Conservation (phyloP, 1,140 invertebrate species). For the Camponotus vicinus region DNA sequence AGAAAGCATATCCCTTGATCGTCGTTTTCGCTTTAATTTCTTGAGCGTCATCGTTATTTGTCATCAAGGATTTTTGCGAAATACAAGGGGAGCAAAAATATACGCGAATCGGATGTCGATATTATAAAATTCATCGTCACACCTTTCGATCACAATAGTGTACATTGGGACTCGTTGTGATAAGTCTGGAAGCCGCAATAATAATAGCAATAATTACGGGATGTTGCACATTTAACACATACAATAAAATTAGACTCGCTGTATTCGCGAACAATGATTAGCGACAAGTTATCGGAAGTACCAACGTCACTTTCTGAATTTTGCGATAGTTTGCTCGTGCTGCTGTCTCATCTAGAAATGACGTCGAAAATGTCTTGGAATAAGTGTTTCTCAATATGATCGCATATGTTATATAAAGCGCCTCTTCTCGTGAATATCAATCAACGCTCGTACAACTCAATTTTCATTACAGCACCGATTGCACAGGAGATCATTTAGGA, state of each 20-base stretch:
- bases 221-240: slow-evolving; percentile 64
- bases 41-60: slow-evolving; percentile 5
- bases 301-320: neutral
- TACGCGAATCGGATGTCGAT: slow-evolving; percentile 23
- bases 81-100: slow-evolving; percentile 25
- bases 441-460: slow-evolving; percentile 57
- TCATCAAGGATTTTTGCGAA: slow-evolving; percentile 5
- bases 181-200: slow-evolving; percentile 33
- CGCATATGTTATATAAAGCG: slow-evolving; percentile 33
- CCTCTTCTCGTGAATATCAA: slow-evolving; percentile 40
- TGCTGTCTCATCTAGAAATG: slow-evolving; percentile 10
- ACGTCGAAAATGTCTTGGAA: slow-evolving; percentile 34
- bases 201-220: slow-evolving; percentile 53
- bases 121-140: slow-evolving; percentile 43
- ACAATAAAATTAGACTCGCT: slow-evolving; percentile 68
- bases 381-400: slow-evolving; percentile 18
- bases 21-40: slow-evolving; percentile 36
- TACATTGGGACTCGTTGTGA: slow-evolving; percentile 10
- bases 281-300: slow-evolving; percentile 29
- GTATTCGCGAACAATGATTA: slow-evolving; percentile 46
- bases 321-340: slow-evolving; percentile 6
- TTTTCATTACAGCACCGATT: slow-evolving; percentile 55
- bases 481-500: slow-evolving; percentile 62
- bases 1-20: slow-evolving; percentile 55
- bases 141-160: slow-evolving; percentile 28